These are phyloP conservation scores for Tapera naevia DNA, from an alignment of 2,797 vertebrate species.

Conservation along the genomic window DNA sequence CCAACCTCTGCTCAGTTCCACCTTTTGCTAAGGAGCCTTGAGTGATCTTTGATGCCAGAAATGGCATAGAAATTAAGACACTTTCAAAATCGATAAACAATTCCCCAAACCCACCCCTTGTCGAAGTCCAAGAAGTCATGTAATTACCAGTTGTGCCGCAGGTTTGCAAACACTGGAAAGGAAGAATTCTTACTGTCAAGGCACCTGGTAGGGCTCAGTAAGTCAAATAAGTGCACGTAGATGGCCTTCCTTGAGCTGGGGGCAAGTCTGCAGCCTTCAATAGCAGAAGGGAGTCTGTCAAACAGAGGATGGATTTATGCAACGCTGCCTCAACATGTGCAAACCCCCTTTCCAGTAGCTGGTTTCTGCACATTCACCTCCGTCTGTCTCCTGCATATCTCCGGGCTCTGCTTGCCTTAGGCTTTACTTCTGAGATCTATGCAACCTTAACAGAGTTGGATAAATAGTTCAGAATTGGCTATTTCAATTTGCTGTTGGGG, in stretches of 20 bases:
- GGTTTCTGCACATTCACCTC: not conserved
- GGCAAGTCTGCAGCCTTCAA: not conserved
- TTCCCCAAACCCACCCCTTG: fast-evolving
- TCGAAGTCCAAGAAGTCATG: not conserved
- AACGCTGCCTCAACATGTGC: fast-evolving
- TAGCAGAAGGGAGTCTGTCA: not conserved
- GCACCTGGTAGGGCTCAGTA: not conserved
- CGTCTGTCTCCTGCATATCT: not conserved
- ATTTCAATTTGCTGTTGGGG: not conserved
- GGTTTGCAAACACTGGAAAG: fast-evolving
- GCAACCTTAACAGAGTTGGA: not conserved
- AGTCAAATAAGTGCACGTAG: not conserved
- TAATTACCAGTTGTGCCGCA: not conserved
- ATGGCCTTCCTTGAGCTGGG: not conserved
- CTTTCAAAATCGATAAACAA: not conserved
- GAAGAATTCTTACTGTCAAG: not conserved
- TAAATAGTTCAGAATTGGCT: not conserved
- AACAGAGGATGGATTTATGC: not conserved
- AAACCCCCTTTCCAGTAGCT: not conserved
- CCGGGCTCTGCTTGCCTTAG: not conserved
- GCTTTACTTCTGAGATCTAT: not conserved
- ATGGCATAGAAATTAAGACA: not conserved
- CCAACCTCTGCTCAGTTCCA: not conserved
- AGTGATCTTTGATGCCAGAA: not conserved
- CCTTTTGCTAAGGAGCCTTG: not conserved